Evolutionary conservation across 2,113 vertebrate species (phyloP).

Genomic region (Mirza zaza): DNA sequence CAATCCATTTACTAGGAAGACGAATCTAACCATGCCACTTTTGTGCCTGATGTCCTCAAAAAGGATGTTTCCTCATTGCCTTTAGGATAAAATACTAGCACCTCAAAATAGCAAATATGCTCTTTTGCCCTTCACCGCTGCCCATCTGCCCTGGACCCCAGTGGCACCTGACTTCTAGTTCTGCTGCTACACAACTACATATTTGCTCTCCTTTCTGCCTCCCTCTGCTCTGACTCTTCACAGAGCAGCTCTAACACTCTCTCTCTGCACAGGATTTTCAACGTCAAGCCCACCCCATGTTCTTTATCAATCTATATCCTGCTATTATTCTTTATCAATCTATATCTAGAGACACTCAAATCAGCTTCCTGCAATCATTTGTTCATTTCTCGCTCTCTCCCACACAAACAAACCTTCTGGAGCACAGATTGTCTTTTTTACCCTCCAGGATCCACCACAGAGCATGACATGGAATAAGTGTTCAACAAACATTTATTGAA

Average conservation of each 20-base stretch:
- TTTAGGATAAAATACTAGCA: not conserved
- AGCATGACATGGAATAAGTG: not conserved
- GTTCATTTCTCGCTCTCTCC: not conserved
- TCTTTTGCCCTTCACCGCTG: not conserved
- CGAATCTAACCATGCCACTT: not conserved
- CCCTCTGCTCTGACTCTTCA: not conserved
- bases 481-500: not conserved
- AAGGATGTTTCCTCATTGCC: not conserved
- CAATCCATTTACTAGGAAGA: not conserved
- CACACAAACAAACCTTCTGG: not conserved
- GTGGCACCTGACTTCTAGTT: not conserved
- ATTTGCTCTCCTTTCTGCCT: not conserved
- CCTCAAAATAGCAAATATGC: not conserved
- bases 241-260: not conserved
- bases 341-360: not conserved
- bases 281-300: accelerated
- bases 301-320: not conserved
- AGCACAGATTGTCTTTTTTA: not conserved
- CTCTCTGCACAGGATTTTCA: not conserved
- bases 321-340: not conserved
- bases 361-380: not conserved
- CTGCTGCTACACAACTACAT: not conserved
- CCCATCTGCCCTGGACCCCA: accelerated
- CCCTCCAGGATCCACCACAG: not conserved
- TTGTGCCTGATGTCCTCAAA: not conserved